Evolutionary conservation across 1,140 invertebrate species (phyloP).

Genomic region (Scaptodrosophila lebanonensis): DNA sequence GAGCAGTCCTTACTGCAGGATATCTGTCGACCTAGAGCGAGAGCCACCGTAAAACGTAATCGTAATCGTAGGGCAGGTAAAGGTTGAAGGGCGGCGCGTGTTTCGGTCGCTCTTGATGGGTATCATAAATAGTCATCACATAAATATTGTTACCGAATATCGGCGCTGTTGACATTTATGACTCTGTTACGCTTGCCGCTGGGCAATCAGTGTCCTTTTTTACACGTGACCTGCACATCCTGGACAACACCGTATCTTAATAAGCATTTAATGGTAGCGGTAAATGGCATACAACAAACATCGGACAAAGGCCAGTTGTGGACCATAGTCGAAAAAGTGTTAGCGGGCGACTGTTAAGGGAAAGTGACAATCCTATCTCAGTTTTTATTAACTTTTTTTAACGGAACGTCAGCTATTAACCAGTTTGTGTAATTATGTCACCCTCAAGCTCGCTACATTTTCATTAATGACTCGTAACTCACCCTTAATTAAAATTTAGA

Average conservation of each 20-base stretch:
- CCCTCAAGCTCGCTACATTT: no score
- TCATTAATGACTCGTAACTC: no score
- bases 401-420: no score
- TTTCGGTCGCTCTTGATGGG: slow-evolving; percentile 26
- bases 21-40: no score
- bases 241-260: slow-evolving; percentile 55
- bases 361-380: no score
- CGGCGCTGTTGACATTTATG: slow-evolving; percentile 56
- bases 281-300: slow-evolving; percentile 50
- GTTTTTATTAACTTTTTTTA: no score
- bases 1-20: no score
- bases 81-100: neutral
- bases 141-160: slow-evolving; percentile 50
- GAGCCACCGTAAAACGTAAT: no score
- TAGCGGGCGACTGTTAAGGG: slow-evolving; percentile 41
- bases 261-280: slow-evolving; percentile 69
- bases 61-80: slow-evolving; percentile 28
- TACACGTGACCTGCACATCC: slow-evolving; percentile 27
- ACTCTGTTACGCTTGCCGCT: slow-evolving; percentile 56
- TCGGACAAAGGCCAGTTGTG: slow-evolving; percentile 1
- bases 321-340: slow-evolving; percentile 11
- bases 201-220: slow-evolving; percentile 41
- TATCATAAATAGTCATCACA: slow-evolving; percentile 74
- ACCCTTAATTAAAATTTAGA: no score
- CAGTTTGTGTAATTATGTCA: no score